phyloP scores from a whole-genome alignment of 2,888 invertebrate species.

The Agriopis marginaria region DNA sequence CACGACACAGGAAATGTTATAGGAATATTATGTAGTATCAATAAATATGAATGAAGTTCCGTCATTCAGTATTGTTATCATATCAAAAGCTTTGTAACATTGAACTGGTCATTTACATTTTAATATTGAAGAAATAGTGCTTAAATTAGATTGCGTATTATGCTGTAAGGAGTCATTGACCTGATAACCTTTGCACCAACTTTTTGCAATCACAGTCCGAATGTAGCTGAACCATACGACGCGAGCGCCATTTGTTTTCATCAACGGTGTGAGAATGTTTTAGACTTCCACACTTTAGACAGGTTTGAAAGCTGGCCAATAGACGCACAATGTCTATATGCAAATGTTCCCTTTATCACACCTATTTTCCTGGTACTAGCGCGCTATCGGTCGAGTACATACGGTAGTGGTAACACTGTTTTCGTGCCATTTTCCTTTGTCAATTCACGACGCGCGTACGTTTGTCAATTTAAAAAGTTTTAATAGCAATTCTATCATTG shows the following conservation, averaged over 20 bases:
- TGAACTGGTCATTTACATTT: constrained; percentile 16
- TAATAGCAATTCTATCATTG: constrained; percentile 44
- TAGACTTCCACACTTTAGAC: not conserved
- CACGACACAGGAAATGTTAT: constrained; percentile 1
- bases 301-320: constrained; percentile 22
- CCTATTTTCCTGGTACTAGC: constrained; percentile 73
- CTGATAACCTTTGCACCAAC: constrained; percentile 27
- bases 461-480: constrained; percentile 50
- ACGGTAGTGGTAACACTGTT: constrained; percentile 55
- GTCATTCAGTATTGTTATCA: constrained; percentile 8
- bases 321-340: constrained; percentile 46
- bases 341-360: constrained; percentile 70
- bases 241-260: constrained; percentile 4
- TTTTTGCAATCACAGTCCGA: constrained; percentile 10
- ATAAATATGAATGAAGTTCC: constrained; percentile 13
- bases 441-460: constrained; percentile 74
- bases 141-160: constrained; percentile 12
- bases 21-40: constrained; percentile 5
- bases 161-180: constrained; percentile 24
- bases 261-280: not conserved
- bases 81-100: constrained; percentile 13
- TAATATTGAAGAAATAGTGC: constrained; percentile 4
- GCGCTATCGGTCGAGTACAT: constrained; percentile 67
- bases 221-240: not conserved
- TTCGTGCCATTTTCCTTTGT: constrained; percentile 79